Percentiles rank a stretch among this genome's conserved stretches.
These are phyloP conservation scores for Branchinecta sandiegonensis DNA, from an alignment of 2,888 invertebrate genomes.

Conservation along the genomic window DNA sequence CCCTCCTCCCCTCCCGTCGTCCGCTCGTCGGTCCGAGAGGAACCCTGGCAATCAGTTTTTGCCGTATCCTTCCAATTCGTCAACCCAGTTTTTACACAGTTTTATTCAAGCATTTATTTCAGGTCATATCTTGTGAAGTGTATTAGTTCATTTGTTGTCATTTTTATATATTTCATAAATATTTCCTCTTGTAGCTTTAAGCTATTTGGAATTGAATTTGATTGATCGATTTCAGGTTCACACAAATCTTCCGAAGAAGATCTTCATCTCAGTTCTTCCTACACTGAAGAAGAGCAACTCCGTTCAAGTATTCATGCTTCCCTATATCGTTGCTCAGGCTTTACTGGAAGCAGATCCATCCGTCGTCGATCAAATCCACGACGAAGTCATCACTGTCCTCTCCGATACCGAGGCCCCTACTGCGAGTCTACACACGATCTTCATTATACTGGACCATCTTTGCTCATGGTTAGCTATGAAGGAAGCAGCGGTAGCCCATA, in stretches of 20 bases:
- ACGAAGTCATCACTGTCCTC: background rate
- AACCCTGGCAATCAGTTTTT: no score
- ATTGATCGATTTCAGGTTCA: background rate
- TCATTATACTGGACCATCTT: background rate
- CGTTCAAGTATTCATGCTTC: background rate
- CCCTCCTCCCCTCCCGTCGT: no score
- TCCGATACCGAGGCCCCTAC: background rate
- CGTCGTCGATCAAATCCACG: background rate
- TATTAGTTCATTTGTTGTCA: no score
- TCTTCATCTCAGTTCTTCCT: background rate
- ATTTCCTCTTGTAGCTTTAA: no score
- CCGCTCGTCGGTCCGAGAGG: no score
- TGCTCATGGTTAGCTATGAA: background rate
- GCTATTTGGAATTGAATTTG: no score
- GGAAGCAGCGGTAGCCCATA: slow-evolving; percentile 4
- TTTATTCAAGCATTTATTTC: no score
- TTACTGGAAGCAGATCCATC: background rate
- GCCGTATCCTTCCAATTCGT: no score
- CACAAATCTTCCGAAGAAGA: background rate
- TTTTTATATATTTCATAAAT: no score
- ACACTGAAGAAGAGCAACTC: background rate
- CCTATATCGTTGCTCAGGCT: background rate
- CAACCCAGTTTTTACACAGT: no score
- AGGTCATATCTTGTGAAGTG: no score
- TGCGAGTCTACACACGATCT: background rate